Evolutionary conservation across 2,797 vertebrate genomes (phyloP).

Genomic region (Molothrus ater): DNA sequence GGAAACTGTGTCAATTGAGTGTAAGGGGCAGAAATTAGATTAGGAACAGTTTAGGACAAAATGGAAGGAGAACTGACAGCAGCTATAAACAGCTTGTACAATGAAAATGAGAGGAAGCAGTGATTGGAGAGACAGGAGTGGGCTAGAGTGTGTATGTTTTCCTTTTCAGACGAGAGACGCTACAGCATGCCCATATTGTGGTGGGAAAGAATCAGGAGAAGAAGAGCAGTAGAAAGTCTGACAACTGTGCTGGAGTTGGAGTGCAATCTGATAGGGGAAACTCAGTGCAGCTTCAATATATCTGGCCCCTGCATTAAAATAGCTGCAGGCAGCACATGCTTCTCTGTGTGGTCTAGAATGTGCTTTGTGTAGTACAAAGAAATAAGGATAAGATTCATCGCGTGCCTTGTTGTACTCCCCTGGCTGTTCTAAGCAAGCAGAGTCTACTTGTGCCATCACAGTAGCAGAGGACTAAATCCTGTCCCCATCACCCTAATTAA

Average conservation of each 20-base stretch:
- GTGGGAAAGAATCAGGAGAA: constrained; percentile 43
- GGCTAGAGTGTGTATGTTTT: constrained; percentile 64
- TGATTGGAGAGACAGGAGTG: constrained; percentile 62
- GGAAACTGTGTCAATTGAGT: constrained; percentile 24
- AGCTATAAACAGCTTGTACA: constrained; percentile 64
- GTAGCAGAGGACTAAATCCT: neutral
- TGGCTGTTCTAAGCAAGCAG: neutral
- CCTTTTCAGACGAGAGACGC: constrained; percentile 45
- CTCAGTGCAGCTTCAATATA: neutral
- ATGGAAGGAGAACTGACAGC: constrained; percentile 63
- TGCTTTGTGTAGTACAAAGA: neutral
- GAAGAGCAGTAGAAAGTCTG: constrained; percentile 55
- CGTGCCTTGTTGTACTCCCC: neutral
- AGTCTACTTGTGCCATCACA: neutral
- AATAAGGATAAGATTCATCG: fast-evolving
- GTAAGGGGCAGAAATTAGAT: constrained; percentile 41
- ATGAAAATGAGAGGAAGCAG: constrained; percentile 56
- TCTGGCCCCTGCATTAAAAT: constrained; percentile 33
- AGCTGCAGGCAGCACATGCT: constrained; percentile 16
- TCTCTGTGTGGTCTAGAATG: neutral
- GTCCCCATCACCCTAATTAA: neutral
- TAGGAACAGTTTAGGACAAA: constrained; percentile 57
- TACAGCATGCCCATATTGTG: constrained; percentile 58
- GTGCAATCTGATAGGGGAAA: constrained; percentile 5
- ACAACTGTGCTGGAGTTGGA: constrained; percentile 50